These are phyloP conservation scores for Trichoplusia ni DNA, from an alignment of 1,140 invertebrate genomes.

Conservation along the genomic window DNA sequence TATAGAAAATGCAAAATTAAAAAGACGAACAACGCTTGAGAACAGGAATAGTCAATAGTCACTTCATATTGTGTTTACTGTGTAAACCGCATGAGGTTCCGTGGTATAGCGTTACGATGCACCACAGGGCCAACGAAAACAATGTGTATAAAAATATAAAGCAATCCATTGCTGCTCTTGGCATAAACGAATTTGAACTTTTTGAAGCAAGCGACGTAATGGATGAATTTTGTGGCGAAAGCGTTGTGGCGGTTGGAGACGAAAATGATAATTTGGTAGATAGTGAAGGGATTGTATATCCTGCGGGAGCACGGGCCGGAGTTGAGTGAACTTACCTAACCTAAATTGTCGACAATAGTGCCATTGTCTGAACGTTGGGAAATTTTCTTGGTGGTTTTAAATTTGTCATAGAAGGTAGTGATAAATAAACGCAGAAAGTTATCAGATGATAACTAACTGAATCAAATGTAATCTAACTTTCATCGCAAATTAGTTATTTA, in stretches of 20 bases:
- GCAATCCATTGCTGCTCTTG: constrained; percentile 40
- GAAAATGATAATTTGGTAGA: constrained; percentile 37
- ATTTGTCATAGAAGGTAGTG: constrained; percentile 45
- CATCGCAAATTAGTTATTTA: no score
- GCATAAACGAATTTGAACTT: neutral
- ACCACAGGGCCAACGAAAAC: constrained; percentile 34
- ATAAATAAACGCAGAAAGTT: constrained; percentile 39
- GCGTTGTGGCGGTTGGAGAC: neutral
- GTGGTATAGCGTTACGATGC: constrained; percentile 64
- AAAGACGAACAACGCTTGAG: constrained; percentile 61
- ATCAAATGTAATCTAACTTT: no score
- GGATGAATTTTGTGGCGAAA: constrained; percentile 39
- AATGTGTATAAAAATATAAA: neutral
- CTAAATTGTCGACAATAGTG: constrained; percentile 72
- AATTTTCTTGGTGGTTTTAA: constrained; percentile 64
- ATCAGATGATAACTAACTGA: no score
- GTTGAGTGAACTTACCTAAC: constrained; percentile 77
- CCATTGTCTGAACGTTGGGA: constrained; percentile 68
- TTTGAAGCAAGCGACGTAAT: constrained; percentile 41
- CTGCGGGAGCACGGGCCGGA: constrained; percentile 57
- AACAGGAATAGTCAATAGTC: constrained; percentile 79
- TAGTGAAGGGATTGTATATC: constrained; percentile 56
- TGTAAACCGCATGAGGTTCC: constrained; percentile 71
- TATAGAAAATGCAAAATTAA: constrained; percentile 72
- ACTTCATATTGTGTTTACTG: constrained; percentile 78